Percentiles rank a stretch among this genome's conserved stretches.
Evolutionary conservation across 1,140 invertebrate genomes (phyloP).

Genomic region (Diprion similis): DNA sequence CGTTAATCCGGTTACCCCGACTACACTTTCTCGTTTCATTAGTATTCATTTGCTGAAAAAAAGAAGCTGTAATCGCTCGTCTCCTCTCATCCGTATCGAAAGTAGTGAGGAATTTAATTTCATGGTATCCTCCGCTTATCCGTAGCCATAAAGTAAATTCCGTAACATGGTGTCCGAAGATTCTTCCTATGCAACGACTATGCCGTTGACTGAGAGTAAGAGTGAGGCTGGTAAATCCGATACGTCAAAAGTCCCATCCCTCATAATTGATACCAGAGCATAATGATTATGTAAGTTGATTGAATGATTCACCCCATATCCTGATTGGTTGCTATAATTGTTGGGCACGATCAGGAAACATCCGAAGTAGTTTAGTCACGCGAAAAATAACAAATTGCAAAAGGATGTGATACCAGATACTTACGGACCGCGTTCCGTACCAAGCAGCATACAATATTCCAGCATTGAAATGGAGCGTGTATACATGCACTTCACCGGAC

Average conservation of each 20-base stretch:
- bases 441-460: too few relatives aligned
- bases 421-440: too few relatives aligned
- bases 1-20: not conserved
- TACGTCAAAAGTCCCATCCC: too few relatives aligned
- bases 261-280: too few relatives aligned
- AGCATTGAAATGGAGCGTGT: not conserved
- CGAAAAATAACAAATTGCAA: not conserved
- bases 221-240: too few relatives aligned
- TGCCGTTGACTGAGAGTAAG: too few relatives aligned
- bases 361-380: not conserved
- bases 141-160: not conserved
- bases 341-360: not conserved
- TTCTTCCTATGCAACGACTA: not conserved
- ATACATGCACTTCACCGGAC: not conserved
- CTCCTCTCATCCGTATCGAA: not conserved
- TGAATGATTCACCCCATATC: too few relatives aligned
- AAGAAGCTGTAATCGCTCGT: not conserved
- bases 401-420: not conserved
- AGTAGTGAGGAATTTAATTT: slow-evolving; percentile 3
- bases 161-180: not conserved
- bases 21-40: slow-evolving; percentile 4
- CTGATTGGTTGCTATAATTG: too few relatives aligned
- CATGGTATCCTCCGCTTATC: not conserved
- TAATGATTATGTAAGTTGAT: too few relatives aligned
- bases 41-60: not conserved